Evolutionary conservation across 2,797 vertebrate genomes (phyloP).

Genomic region (Clarias laeviceps): DNA sequence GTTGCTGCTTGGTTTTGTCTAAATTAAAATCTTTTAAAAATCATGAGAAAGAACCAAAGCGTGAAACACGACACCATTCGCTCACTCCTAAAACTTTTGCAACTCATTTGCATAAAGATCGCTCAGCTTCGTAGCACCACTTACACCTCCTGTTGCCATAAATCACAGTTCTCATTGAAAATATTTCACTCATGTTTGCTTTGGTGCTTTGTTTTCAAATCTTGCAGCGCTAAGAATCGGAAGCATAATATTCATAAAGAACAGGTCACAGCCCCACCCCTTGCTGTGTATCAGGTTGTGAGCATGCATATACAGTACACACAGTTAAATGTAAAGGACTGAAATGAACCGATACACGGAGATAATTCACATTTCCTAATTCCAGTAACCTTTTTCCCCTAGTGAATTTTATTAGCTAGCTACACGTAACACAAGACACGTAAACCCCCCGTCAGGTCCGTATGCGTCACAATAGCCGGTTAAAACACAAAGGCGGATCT

Average conservation of each 20-base stretch:
- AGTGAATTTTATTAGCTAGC: not conserved
- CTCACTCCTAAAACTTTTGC: not conserved
- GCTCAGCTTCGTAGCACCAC: no score
- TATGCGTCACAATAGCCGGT: conserved; percentile 3
- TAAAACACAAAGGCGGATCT: conserved; percentile 1
- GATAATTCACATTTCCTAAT: not conserved
- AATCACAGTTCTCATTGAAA: not conserved
- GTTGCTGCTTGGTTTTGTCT: not conserved
- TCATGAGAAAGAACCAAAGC: not conserved
- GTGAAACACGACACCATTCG: not conserved
- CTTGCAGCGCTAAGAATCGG: no score
- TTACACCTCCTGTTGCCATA: not conserved
- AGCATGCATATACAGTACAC: not conserved
- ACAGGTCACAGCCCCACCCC: not conserved
- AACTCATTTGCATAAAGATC: not conserved
- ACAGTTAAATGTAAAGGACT: not conserved
- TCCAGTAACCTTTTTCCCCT: not conserved
- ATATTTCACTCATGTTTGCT: not conserved
- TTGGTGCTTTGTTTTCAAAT: not conserved
- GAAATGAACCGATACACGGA: not conserved
- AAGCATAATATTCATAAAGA: not conserved
- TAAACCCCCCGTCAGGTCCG: not conserved
- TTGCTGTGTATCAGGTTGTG: not conserved
- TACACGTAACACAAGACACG: not conserved
- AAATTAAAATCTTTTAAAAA: not conserved